Percentiles rank a stretch among this genome's conserved stretches.
Evolutionary conservation across 2,113 vertebrate species (phyloP).

Genomic region (Ctenomys sociabilis): DNA sequence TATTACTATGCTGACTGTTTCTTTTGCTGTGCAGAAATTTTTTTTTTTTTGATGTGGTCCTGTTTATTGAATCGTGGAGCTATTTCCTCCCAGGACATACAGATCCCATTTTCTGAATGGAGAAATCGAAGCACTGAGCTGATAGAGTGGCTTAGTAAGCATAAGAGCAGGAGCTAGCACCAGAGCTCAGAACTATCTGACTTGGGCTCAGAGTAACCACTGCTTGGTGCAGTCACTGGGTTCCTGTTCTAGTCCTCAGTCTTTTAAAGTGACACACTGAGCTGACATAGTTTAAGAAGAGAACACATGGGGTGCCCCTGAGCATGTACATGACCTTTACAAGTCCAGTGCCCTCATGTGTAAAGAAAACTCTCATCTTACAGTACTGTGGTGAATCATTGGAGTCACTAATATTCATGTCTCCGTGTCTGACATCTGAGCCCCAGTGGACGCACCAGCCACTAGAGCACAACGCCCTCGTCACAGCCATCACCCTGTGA

Average conservation of each 20-base stretch:
- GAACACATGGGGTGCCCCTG: neutral
- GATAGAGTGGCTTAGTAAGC: neutral
- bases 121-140: slow-evolving; percentile 31
- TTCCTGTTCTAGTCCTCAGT: neutral
- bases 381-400: neutral
- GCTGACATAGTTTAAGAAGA: neutral
- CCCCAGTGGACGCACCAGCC: neutral
- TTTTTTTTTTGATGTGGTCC: neutral
- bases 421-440: slow-evolving; percentile 6
- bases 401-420: neutral
- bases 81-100: neutral
- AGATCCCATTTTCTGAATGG: neutral
- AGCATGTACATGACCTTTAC: neutral
- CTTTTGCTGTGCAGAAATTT: neutral
- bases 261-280: neutral
- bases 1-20: neutral
- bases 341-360: neutral
- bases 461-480: neutral
- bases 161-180: neutral
- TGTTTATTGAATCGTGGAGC: neutral
- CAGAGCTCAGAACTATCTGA: neutral
- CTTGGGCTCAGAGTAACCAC: neutral
- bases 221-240: neutral
- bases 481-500: neutral
- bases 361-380: neutral